Evolutionary conservation across 2,797 vertebrate species (phyloP), one percentile per base, ranked within the genome.

Genomic region (Pogonophryne albipinna): DNA sequence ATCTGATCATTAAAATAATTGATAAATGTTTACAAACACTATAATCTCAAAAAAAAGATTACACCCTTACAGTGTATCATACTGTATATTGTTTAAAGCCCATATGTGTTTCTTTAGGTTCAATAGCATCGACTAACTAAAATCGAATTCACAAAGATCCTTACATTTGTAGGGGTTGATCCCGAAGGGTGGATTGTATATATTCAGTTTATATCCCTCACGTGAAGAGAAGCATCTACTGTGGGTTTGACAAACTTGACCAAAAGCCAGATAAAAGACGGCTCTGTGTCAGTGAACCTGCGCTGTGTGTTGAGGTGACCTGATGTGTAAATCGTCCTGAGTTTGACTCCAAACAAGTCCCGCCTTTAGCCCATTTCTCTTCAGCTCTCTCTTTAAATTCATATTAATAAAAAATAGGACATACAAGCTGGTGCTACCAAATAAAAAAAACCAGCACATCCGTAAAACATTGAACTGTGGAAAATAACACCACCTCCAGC

Each of bases 271-370:
- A 58, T 10, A 20, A 41, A 10, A 49, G 20, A 23, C 17, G 45
- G 19, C 38, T 68, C 19, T 52, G 66, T 64, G 71, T 68, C 27
- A 61, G 51, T 67, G 71, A 84, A 75, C 45, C 20, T 58, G 61
- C 17, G 60, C 17, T 3, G 10, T 58, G 16, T 71, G 68, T 75
- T 73, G 34, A 71, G 42, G 31, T 76, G 76, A 79, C 58, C 47
- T 55, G 72, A 64, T 31, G 34, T 46, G n/a, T 53, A 38, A 16
- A 23, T 65, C 66, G 66, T 68, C 79, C 76, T 42, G 23, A 45
- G 52, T 78, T 78, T 65, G 16, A 68, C 56, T 56, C 41, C 72
- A 73, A 84, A 63, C 73, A 59, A 41, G 52, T 56, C 27, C 20
- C 27, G 5, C 38, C 41, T 42, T 23, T 59, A 2, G 38, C 52